phyloP scores from a whole-genome alignment of 2,888 invertebrate species.

The Cremastinae sp. region DNA sequence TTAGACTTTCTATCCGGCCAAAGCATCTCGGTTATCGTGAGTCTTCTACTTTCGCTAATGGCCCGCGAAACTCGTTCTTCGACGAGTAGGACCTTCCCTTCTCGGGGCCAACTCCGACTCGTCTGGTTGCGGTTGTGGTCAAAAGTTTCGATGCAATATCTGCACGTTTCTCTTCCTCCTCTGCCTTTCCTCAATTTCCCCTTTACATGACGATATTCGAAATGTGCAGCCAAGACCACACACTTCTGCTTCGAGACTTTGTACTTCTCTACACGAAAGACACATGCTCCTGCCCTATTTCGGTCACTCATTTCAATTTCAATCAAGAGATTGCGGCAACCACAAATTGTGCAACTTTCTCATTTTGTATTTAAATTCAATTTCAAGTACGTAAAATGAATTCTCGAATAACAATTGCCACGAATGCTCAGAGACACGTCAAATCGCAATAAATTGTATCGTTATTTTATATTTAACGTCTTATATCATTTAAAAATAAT shows the following conservation, averaged over 20 bases:
- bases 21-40: slow-evolving; percentile 26
- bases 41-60: slow-evolving; percentile 67
- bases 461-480: no score
- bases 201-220: slow-evolving; percentile 34
- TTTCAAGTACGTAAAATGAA: no score
- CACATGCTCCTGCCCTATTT: background rate
- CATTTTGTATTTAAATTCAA: no score
- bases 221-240: slow-evolving; percentile 27
- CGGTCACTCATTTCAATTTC: slow-evolving; percentile 7
- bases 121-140: slow-evolving; percentile 37
- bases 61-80: slow-evolving; percentile 66
- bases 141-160: slow-evolving; percentile 50
- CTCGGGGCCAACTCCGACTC: slow-evolving; percentile 18
- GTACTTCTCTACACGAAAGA: background rate
- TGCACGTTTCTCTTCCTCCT: slow-evolving; percentile 29
- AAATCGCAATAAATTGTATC: no score
- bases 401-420: no score
- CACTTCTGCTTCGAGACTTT: slow-evolving; percentile 13
- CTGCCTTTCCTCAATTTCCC: slow-evolving; percentile 45
- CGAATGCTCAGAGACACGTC: no score
- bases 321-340: background rate
- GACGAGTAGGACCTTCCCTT: slow-evolving; percentile 37
- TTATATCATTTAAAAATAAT: no score
- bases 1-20: slow-evolving; percentile 2
- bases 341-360: background rate